Percentiles rank a stretch among this genome's conserved stretches.
These are phyloP conservation scores for Calcarius ornatus DNA, from an alignment of 2,113 vertebrate species.

Conservation along the genomic window DNA sequence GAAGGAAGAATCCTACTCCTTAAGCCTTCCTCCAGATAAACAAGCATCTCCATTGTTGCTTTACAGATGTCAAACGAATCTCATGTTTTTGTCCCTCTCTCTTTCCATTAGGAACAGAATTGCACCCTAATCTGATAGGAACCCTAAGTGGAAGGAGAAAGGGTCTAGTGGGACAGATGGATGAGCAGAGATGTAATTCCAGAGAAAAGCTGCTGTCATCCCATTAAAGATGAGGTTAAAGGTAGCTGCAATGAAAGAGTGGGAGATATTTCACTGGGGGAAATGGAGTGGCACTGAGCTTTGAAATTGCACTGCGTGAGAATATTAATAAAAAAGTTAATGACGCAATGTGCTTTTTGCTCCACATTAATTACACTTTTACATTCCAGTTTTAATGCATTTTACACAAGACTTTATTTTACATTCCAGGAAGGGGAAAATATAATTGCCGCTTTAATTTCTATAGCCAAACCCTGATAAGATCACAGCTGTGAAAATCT, in stretches of 20 bases:
- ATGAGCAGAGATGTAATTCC: constrained; percentile 65
- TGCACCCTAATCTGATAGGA: not conserved
- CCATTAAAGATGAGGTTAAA: constrained; percentile 72
- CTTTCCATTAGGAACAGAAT: not conserved
- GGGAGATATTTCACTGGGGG: constrained; percentile 73
- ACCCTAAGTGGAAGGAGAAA: not conserved
- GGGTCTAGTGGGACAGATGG: constrained; percentile 57
- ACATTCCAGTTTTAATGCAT: constrained; percentile 74
- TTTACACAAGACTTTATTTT: constrained; percentile 74
- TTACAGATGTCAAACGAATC: not conserved
- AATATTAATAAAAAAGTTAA: constrained; percentile 78
- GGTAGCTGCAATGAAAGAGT: constrained; percentile 69
- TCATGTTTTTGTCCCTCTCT: not conserved
- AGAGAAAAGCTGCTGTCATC: constrained; percentile 67
- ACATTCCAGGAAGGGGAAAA: constrained; percentile 70
- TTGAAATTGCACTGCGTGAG: constrained; percentile 72
- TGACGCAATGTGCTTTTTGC: constrained; percentile 76
- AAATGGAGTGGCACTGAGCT: constrained; percentile 76
- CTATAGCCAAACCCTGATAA: constrained; percentile 71
- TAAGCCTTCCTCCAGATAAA: not conserved
- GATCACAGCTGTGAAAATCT: constrained; percentile 75
- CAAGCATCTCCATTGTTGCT: not conserved
- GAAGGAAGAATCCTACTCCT: not conserved
- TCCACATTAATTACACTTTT: constrained; percentile 76
- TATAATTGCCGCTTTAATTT: constrained; percentile 75